phyloP scores from a whole-genome alignment of 2,113 vertebrate species.

The Antennarius striatus region DNA sequence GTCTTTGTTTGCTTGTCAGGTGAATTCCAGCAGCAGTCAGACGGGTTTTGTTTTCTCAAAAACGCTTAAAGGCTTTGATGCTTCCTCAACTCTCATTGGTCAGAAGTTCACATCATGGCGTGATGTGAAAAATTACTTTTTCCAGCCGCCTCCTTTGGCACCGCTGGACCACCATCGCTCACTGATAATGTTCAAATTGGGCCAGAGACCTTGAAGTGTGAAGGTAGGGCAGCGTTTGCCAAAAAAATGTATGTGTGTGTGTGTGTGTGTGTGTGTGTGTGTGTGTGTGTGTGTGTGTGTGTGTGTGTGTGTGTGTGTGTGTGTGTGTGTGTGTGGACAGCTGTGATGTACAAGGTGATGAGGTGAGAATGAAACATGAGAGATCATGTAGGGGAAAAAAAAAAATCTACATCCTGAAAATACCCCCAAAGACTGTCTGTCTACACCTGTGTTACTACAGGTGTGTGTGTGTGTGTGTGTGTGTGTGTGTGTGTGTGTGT shows the following conservation, averaged over 20 bases:
- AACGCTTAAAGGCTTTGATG: constrained; percentile 26
- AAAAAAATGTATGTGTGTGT: constrained; percentile 9
- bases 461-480: constrained; percentile 10
- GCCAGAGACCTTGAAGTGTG: constrained; percentile 30
- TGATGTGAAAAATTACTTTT: constrained; percentile 48
- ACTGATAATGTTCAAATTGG: constrained; percentile 62
- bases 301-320: constrained; percentile 1
- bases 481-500: constrained; percentile 20
- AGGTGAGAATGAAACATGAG: no score
- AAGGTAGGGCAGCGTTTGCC: constrained; percentile 1
- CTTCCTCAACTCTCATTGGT: constrained; percentile 35
- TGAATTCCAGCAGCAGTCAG: background rate
- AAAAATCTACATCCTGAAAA: no score
- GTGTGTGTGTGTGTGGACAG: background rate
- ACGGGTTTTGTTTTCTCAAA: constrained; percentile 12
- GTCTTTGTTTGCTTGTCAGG: background rate
- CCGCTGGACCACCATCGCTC: constrained; percentile 50
- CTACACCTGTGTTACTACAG: no score
- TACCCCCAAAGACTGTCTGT: no score
- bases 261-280: background rate
- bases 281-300: constrained; percentile 13
- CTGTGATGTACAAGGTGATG: background rate
- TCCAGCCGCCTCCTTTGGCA: constrained; percentile 44
- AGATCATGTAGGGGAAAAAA: no score
- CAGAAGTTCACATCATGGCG: constrained; percentile 26